Conservation (phyloP, 1,140 invertebrate genomes). For the Myzus persicae region DNA sequence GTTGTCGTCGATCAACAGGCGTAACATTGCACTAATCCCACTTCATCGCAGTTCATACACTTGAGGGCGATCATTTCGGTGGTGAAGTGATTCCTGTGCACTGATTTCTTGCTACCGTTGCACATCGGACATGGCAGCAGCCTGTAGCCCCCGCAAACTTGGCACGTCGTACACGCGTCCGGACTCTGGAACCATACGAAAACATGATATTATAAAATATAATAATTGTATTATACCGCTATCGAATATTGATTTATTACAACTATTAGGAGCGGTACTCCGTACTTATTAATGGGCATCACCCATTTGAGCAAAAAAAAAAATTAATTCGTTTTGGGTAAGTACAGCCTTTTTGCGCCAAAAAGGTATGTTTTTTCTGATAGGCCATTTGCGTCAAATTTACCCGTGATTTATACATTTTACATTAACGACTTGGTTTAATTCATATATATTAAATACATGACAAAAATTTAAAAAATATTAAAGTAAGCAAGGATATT, state of each 20-base stretch:
- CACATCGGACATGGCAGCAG: conserved; percentile 88
- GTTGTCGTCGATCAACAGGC: conserved; percentile 69
- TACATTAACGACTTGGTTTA: no score
- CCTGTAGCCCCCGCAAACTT: conserved; percentile 88
- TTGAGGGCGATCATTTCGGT: conserved; percentile 93
- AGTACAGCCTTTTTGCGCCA: no score
- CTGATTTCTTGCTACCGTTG: conserved; percentile 94
- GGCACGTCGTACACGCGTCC: conserved; percentile 79
- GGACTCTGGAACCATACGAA: conserved; percentile 73
- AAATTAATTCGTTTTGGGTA: no score
- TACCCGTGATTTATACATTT: no score
- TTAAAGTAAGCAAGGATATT: no score
- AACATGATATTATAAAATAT: background rate
- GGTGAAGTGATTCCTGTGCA: conserved; percentile 92
- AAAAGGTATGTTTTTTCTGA: no score
- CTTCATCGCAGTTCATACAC: conserved; percentile 96
- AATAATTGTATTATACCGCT: background rate
- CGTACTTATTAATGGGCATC: no score
- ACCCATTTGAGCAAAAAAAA: no score
- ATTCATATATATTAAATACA: no score
- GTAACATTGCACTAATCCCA: conserved; percentile 87
- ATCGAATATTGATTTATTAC: background rate
- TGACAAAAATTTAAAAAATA: no score
- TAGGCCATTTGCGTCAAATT: no score
- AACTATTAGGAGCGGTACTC: background rate